These are phyloP conservation scores for Adelges cooleyi DNA, from an alignment of 1,140 invertebrate genomes.

Conservation along the genomic window DNA sequence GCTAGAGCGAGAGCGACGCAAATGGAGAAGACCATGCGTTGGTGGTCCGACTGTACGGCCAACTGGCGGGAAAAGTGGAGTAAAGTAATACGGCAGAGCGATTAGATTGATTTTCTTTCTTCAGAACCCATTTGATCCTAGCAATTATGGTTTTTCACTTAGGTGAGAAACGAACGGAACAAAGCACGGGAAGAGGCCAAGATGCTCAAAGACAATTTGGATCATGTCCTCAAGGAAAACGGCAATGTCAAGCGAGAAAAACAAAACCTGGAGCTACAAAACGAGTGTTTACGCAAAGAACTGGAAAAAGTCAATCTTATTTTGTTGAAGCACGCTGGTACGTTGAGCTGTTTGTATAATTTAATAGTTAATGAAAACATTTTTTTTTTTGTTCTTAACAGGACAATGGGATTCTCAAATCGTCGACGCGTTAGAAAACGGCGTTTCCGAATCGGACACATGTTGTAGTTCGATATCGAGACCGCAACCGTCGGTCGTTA, in stretches of 20 bases:
- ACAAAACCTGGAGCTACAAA: constrained; percentile 64
- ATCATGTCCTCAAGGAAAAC: constrained; percentile 63
- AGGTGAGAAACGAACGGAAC: constrained; percentile 70
- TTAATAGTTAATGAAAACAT: not conserved
- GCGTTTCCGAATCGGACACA: constrained; percentile 40
- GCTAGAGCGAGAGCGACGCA: constrained; percentile 79
- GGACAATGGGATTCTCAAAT: constrained; percentile 38
- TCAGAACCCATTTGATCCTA: constrained; percentile 15
- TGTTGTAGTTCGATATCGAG: constrained; percentile 15
- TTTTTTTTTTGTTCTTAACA: constrained; percentile 1
- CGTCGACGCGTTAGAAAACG: constrained; percentile 40
- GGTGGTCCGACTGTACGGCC: constrained; percentile 89
- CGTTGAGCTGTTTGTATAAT: not conserved
- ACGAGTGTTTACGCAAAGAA: constrained; percentile 69
- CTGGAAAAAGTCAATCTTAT: constrained; percentile 59
- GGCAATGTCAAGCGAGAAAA: constrained; percentile 63
- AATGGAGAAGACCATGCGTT: constrained; percentile 98
- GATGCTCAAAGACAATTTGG: constrained; percentile 64
- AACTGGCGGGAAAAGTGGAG: constrained; percentile 95
- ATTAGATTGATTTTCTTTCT: not conserved
- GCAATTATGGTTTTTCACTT: no score
- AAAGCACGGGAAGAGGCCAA: constrained; percentile 78
- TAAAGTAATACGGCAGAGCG: constrained; percentile 49
- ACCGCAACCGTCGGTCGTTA: constrained; percentile 26
- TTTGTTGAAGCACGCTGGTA: constrained; percentile 50